These are phyloP conservation scores for Schizaphis graminum DNA, from an alignment of 2,888 invertebrate genomes.

Conservation along the genomic window DNA sequence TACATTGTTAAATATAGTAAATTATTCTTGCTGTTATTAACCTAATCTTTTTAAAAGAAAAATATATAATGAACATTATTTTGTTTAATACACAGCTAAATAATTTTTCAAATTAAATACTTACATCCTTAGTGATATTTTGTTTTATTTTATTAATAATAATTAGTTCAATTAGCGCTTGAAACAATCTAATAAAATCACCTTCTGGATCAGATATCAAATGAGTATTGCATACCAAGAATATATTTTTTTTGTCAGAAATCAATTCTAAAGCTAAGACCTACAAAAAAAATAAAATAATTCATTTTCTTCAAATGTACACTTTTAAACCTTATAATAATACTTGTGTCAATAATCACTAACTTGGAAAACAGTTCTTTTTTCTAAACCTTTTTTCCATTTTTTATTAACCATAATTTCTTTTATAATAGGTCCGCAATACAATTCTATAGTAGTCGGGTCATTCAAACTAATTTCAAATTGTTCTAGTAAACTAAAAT, in stretches of 20 bases:
- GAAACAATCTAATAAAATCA: slow-evolving; percentile 89
- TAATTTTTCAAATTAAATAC: neutral
- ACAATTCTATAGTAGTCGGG: neutral
- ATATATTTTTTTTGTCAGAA: slow-evolving; percentile 18
- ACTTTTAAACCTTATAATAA: neutral
- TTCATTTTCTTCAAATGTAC: neutral
- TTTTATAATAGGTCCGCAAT: slow-evolving; percentile 16
- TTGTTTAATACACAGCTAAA: neutral
- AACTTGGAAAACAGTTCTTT: slow-evolving; percentile 46
- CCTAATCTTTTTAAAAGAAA: neutral
- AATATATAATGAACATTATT: neutral
- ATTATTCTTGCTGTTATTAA: neutral
- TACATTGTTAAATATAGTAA: neutral
- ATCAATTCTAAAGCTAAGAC: slow-evolving; percentile 6
- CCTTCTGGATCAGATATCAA: slow-evolving; percentile 94
- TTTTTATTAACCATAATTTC: neutral
- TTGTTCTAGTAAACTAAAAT: slow-evolving; percentile 40
- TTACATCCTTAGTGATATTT: slow-evolving; percentile 70
- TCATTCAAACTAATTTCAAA: slow-evolving; percentile 38
- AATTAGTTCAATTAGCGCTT: slow-evolving; percentile 81
- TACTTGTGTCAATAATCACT: neutral
- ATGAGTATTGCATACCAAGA: slow-evolving; percentile 85
- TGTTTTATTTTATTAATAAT: slow-evolving; percentile 78
- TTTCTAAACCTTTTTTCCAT: slow-evolving; percentile 34
- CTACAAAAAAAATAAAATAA: neutral